Evolutionary conservation across 2,888 invertebrate species (phyloP).

Genomic region (Oxytorus armatus): DNA sequence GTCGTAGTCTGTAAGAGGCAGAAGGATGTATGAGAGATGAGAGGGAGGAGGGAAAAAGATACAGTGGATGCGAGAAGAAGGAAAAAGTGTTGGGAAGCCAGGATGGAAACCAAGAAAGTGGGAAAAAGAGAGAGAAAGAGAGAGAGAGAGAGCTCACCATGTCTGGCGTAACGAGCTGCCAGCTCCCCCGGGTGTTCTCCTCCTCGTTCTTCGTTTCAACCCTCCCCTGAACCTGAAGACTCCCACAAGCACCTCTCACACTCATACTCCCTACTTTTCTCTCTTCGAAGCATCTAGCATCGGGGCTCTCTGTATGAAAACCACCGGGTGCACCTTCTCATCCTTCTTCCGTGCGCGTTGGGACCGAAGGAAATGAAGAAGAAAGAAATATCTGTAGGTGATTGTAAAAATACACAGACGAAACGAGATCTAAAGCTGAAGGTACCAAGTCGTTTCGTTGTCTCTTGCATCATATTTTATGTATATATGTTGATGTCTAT

Average conservation of each 20-base stretch:
- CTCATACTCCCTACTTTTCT: conserved; percentile 39
- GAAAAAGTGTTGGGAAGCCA: conserved; percentile 43
- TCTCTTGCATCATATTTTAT: conserved; percentile 36
- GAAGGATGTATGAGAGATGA: conserved; percentile 63
- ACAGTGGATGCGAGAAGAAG: conserved; percentile 60
- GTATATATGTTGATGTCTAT: not conserved
- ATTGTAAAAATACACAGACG: conserved; percentile 18
- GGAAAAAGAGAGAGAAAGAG: conserved; percentile 32
- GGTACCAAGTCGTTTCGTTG: conserved; percentile 75
- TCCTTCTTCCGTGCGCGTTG: conserved; percentile 67
- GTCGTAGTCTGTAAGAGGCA: conserved; percentile 59
- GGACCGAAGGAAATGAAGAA: not conserved
- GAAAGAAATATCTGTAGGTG: conserved; percentile 21
- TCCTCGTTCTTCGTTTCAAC: conserved; percentile 69
- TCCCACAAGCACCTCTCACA: conserved; percentile 60
- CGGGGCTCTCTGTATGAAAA: not conserved
- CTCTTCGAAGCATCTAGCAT: conserved; percentile 40
- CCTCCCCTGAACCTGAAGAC: conserved; percentile 50
- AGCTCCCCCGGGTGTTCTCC: conserved; percentile 82
- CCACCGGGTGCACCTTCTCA: conserved; percentile 28
- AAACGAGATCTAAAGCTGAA: conserved; percentile 24
- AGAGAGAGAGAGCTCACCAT: conserved; percentile 72
- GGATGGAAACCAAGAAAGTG: conserved; percentile 39
- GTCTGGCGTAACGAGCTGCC: conserved; percentile 84
- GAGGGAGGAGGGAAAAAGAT: conserved; percentile 51